Base-by-base conservation (phyloP, 2,113 vertebrate species). In the Oryzias melastigma region DNA sequence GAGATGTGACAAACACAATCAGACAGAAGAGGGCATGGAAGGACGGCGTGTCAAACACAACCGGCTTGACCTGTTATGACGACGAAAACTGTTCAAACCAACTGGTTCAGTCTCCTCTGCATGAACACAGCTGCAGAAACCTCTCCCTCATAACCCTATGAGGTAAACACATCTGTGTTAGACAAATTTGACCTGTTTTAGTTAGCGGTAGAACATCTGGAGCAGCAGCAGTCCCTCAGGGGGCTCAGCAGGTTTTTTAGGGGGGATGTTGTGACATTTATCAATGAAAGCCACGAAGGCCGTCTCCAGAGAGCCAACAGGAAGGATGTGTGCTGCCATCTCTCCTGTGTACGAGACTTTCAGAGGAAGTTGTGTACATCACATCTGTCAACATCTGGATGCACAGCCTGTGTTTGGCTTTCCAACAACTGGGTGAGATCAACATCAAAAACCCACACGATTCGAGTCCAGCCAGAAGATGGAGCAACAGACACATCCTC, bases 311-410 rank as follows among this genome's bases (percentile, higher is more conserved):
- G 81, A 63, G 58, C 18, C 22, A 1, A 42, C 47, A 74, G 78
- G 81, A 79, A 81, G 72, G 66, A 70, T 67, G 12, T 52, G 52
- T 62, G 49, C 59, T 29, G 46, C 56, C 58, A 5, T 69, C 19
- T 66, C 55, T 52, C 14, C 12, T 51, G n/a, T 46, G 48, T 63
- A 6, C 50, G 46, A 52, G 54, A 51, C 27, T 42, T 78, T 63
- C 63, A 69, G 57, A 78, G 67, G 71, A 78, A 56, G 52, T 54
- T 76, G 65, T 52, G 63, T 50, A 55, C 62, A 25, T 19, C 79
- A 88, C 92, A 92, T 90, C 91, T 92, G 91, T 89, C 87, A 78
- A 83, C 92, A 93, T 92, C 92, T 92, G 91, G 90, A 79, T 63
- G 58, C 82, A 70, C 91, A 92, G 89, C 81, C 77, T 89, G 91